Base-by-base conservation (phyloP, 2,888 invertebrate genomes). In the Priocnemis perturbator region DNA sequence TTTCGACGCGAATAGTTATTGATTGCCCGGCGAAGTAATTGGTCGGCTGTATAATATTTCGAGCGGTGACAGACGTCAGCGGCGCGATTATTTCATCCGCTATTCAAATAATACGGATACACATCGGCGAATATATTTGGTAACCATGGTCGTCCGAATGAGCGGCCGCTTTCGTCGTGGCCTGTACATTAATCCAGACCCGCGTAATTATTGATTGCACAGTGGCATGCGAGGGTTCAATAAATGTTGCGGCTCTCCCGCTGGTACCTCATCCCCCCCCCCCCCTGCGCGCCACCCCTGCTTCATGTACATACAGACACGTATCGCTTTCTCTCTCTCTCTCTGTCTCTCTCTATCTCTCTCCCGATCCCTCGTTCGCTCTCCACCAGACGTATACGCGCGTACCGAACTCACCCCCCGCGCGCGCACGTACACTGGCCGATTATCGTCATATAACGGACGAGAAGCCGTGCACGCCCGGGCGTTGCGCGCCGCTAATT, bases 171-270 rank as follows among this genome's bases (percentile, higher is more conserved):
- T 63, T 70, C 63, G 47, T 55, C 63, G 55, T 68, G 26, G 75
- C 55, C 72, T 66, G 78, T 74, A 74, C 80, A 74, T 77, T 78
- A 78, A 78, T 78, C 72, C 77, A 69, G 78, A 66, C 60, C 64
- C 60, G 71, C 70, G 80, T 78, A 78, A 78, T 78, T 78, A 78
- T 78, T 79, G 78, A 78, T 78, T 79, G 73, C 74, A 69, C 68
- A 74, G 72, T 69, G 68, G 77, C 77, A 71, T 69, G 71, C 72
- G 69, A 61, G 71, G 63, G 61, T 73, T 68, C 80, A 63, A 77
- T 78, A 79, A 78, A 78, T 74, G 72, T 75, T 79, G 66, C 60
- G 60, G 60, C 60, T 20, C 61, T 67, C 61, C 61, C 61, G 19
- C 64, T 52, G 37, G 37, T 15, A 23, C 45, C 57, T 17, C 63